Evolutionary conservation across 2,888 invertebrate species (phyloP).

Genomic region (Noctua fimbriata): DNA sequence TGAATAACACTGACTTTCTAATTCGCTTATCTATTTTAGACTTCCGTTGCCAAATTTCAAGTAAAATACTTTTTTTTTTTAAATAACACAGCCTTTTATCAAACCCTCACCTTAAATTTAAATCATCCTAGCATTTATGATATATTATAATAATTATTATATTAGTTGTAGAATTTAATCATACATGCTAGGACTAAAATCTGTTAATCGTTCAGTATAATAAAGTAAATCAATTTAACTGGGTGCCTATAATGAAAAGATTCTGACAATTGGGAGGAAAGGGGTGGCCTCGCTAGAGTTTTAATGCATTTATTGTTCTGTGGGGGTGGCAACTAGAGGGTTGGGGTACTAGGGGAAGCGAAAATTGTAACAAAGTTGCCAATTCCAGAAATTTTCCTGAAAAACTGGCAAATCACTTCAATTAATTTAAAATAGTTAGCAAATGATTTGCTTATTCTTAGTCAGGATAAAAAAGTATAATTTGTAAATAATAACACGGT

Average conservation of each 20-base stretch:
- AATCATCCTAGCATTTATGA: too few species aligned
- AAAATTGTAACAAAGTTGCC: neutral
- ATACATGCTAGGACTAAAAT: neutral
- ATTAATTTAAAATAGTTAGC: neutral
- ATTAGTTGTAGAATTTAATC: neutral
- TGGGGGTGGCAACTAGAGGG: conserved; percentile 2
- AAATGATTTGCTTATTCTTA: neutral
- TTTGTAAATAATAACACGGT: neutral
- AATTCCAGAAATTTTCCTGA: neutral
- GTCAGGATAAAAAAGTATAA: neutral
- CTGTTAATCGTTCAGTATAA: neutral
- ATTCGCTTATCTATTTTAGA: too few species aligned
- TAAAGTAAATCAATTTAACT: neutral
- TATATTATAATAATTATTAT: neutral
- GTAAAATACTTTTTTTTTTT: too few species aligned
- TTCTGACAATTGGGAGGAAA: neutral
- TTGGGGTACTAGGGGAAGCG: neutral
- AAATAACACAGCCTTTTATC: too few species aligned
- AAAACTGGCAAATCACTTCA: neutral
- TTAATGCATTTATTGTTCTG: too few species aligned
- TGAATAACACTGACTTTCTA: too few species aligned
- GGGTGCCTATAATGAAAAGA: neutral
- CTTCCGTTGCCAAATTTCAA: too few species aligned
- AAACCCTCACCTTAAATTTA: too few species aligned
- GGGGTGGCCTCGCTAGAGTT: neutral